Percentiles rank a stretch among this genome's conserved stretches.
phyloP scores from a whole-genome alignment of 1,140 invertebrate genomes.

The Lepidostoma basale region DNA sequence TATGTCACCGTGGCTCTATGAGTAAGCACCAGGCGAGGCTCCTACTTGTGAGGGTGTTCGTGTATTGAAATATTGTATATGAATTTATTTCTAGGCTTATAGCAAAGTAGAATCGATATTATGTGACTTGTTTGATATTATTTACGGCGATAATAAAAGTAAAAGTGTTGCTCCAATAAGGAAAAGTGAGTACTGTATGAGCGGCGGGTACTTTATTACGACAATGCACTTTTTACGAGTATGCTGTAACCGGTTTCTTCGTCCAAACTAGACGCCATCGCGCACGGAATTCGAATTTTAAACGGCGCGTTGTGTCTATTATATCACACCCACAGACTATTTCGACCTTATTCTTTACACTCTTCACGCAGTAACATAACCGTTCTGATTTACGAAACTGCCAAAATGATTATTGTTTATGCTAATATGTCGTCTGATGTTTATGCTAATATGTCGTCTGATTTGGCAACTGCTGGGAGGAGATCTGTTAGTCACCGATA shows the following conservation, averaged over 20 bases:
- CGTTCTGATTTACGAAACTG: conserved; percentile 11
- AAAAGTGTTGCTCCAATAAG: conserved; percentile 35
- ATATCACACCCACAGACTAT: conserved; percentile 14
- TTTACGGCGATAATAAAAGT: conserved; percentile 44
- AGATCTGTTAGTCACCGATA: conserved; percentile 1
- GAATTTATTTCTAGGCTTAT: too few relatives aligned
- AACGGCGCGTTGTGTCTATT: conserved; percentile 14
- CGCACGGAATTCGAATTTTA: conserved; percentile 12
- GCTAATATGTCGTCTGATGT: conserved; percentile 6
- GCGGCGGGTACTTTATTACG: background rate
- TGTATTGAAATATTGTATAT: too few relatives aligned
- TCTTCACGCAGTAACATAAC: conserved; percentile 12
- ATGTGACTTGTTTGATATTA: too few relatives aligned
- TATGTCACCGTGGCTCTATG: too few relatives aligned
- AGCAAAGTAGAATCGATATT: too few relatives aligned
- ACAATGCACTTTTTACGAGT: conserved; percentile 4
- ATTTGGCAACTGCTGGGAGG: conserved; percentile 8
- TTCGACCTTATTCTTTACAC: background rate
- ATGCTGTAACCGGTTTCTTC: conserved; percentile 17
- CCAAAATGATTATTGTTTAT: conserved; percentile 27
- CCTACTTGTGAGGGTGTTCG: too few relatives aligned
- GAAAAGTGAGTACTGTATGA: conserved; percentile 22
- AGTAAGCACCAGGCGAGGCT: too few relatives aligned
- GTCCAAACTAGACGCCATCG: background rate
- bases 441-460: conserved; percentile 11